A percentile compares a stretch with the other conserved stretches of the same genome.
Conservation (phyloP, 2,797 vertebrate genomes). For the Mormyrus proboscirostris region DNA sequence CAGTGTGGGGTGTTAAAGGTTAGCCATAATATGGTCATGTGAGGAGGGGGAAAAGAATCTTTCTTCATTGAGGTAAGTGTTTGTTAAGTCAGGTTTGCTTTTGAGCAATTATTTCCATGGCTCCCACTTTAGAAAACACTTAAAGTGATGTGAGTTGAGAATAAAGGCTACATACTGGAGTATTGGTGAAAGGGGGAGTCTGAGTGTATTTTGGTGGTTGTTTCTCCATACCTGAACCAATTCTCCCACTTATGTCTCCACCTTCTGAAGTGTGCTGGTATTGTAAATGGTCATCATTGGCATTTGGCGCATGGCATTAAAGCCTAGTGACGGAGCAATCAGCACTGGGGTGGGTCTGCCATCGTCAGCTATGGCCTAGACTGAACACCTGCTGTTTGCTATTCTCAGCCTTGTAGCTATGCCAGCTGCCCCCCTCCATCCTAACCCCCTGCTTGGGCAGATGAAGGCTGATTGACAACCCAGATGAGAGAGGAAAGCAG, state of each 20-base stretch:
- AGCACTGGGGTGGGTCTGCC: background rate
- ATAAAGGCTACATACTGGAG: background rate
- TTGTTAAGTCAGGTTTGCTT: background rate
- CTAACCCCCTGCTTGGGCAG: background rate
- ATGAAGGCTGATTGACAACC: slow-evolving; percentile 4
- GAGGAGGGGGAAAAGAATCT: background rate
- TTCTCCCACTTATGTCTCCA: background rate
- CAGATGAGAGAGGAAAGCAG: background rate
- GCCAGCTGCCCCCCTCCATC: slow-evolving; percentile 8
- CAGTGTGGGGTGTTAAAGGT: background rate
- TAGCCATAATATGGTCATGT: background rate
- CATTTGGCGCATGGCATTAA: slow-evolving; percentile 7
- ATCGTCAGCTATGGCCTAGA: background rate
- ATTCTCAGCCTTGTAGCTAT: slow-evolving; percentile 27
- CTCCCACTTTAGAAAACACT: background rate
- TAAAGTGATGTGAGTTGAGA: background rate
- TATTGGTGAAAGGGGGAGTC: background rate
- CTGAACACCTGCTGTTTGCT: slow-evolving; percentile 24
- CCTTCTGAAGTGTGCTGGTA: slow-evolving; percentile 5
- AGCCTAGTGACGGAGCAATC: background rate
- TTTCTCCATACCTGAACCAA: background rate
- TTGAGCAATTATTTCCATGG: background rate
- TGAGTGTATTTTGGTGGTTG: background rate
- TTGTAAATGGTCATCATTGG: background rate
- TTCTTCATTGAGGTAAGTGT: background rate